Evolutionary conservation across 2,113 vertebrate species (phyloP).

Genomic region (Daubentonia madagascariensis): DNA sequence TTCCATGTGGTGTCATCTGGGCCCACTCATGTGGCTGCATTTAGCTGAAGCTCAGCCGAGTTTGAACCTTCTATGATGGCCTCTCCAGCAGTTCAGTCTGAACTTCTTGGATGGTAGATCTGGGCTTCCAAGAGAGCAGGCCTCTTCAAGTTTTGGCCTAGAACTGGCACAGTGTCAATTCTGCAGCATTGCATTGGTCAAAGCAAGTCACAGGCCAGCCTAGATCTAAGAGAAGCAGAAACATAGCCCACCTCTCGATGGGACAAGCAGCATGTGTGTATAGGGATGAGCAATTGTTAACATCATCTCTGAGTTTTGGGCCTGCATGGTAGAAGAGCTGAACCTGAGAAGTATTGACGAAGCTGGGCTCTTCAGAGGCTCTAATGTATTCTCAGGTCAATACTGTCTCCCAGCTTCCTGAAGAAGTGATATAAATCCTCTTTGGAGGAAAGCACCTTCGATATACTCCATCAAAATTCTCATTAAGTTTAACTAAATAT

Average conservation of each 20-base stretch:
- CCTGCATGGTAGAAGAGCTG: not conserved
- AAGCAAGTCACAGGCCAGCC: not conserved
- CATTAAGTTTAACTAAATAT: not conserved
- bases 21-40: not conserved
- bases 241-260: too few relatives aligned
- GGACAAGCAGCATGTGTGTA: too few relatives aligned
- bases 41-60: not conserved
- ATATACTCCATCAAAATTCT: not conserved
- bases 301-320: not conserved
- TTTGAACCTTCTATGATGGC: not conserved
- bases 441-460: not conserved
- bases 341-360: not conserved
- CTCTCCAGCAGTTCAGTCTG: not conserved
- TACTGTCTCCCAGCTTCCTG: not conserved
- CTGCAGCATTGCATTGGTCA: not conserved
- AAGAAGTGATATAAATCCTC: not conserved
- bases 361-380: not conserved
- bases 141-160: not conserved
- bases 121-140: not conserved
- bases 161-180: not conserved
- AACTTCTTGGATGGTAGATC: not conserved
- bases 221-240: not conserved
- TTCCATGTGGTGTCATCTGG: not conserved
- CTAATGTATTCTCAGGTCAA: not conserved
- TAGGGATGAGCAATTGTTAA: not conserved